A percentile compares a stretch with the other conserved stretches of the same genome.
Evolutionary conservation across 2,113 vertebrate species (phyloP).

Genomic region (Gobio gobio): DNA sequence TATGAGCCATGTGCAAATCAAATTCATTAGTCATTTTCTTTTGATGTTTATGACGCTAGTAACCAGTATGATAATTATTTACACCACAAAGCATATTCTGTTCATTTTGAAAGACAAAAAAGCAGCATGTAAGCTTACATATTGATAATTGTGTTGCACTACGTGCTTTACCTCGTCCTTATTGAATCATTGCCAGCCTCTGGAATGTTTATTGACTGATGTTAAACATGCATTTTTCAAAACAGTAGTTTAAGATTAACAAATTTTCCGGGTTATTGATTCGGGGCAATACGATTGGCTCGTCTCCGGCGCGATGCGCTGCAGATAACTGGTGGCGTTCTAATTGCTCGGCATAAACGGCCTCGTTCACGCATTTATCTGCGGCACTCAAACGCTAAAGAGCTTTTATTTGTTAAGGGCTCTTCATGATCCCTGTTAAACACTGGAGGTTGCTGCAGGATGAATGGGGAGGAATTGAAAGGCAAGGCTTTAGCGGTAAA

Average conservation of each 20-base stretch:
- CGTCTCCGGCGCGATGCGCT: slow-evolving; percentile 40
- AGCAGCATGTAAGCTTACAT: not conserved
- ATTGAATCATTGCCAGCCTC: slow-evolving; percentile 13
- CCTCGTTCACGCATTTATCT: slow-evolving; percentile 48
- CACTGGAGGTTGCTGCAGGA: slow-evolving; percentile 41
- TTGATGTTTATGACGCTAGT: not conserved
- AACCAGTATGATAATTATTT: not conserved
- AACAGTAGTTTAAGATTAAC: slow-evolving; percentile 35
- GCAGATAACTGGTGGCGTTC: slow-evolving; percentile 40
- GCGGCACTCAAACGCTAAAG: slow-evolving; percentile 42
- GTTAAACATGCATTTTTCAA: slow-evolving; percentile 40
- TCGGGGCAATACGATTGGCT: slow-evolving; percentile 39
- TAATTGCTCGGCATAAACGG: slow-evolving; percentile 54
- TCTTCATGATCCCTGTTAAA: slow-evolving; percentile 51
- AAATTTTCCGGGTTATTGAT: slow-evolving; percentile 42
- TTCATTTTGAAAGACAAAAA: not conserved
- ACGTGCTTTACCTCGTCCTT: not conserved
- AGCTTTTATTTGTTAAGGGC: slow-evolving; percentile 56
- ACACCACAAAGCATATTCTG: not conserved
- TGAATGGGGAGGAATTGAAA: slow-evolving; percentile 40
- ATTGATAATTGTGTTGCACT: not conserved
- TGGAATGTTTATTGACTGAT: slow-evolving; percentile 44
- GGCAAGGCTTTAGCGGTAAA: slow-evolving; percentile 43
- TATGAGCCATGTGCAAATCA: not conserved
- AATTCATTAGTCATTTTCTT: not conserved